A percentile compares a stretch with the other conserved stretches of the same genome.
Evolutionary conservation across 2,797 vertebrate species (phyloP).

Genomic region (Aldrovandia affinis): DNA sequence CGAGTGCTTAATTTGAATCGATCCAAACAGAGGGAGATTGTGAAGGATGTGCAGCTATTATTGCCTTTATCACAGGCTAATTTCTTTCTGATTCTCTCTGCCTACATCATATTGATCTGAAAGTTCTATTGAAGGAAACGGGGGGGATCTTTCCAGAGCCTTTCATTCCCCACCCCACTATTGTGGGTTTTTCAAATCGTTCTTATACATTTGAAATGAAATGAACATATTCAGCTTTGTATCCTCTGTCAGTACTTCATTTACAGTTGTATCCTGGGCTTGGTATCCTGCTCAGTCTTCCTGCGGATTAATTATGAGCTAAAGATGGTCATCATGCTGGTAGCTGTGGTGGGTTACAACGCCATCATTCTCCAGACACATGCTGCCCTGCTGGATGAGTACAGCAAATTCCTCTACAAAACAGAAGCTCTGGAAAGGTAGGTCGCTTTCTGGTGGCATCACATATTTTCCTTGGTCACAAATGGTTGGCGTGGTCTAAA

Average conservation of each 20-base stretch:
- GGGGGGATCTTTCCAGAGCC: background rate
- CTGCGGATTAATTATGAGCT: slow-evolving; percentile 92
- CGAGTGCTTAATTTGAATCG: slow-evolving; percentile 32
- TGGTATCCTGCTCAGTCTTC: slow-evolving; percentile 93
- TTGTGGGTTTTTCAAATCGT: background rate
- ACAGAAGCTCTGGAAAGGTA: slow-evolving; percentile 82
- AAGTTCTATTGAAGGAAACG: background rate
- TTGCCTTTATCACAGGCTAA: slow-evolving; percentile 28
- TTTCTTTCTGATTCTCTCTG: slow-evolving; percentile 17
- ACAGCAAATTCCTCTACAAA: slow-evolving; percentile 85
- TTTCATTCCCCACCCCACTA: background rate
- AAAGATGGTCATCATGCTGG: slow-evolving; percentile 92
- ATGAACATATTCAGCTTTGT: slow-evolving; percentile 21
- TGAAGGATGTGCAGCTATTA: slow-evolving; percentile 27
- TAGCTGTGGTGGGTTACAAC: slow-evolving; percentile 87
- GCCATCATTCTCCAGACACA: slow-evolving; percentile 89
- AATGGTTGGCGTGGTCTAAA: background rate
- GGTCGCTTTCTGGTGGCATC: slow-evolving; percentile 26
- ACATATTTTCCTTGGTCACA: background rate
- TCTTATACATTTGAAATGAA: background rate
- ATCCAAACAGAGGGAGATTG: slow-evolving; percentile 16
- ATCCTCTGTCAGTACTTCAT: slow-evolving; percentile 84
- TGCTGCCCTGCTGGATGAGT: slow-evolving; percentile 83
- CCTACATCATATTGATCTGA: slow-evolving; percentile 14
- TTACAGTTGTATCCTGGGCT: slow-evolving; percentile 91